Base-by-base conservation (phyloP, 2,113 vertebrate genomes). In the Neolamprologus longior region DNA sequence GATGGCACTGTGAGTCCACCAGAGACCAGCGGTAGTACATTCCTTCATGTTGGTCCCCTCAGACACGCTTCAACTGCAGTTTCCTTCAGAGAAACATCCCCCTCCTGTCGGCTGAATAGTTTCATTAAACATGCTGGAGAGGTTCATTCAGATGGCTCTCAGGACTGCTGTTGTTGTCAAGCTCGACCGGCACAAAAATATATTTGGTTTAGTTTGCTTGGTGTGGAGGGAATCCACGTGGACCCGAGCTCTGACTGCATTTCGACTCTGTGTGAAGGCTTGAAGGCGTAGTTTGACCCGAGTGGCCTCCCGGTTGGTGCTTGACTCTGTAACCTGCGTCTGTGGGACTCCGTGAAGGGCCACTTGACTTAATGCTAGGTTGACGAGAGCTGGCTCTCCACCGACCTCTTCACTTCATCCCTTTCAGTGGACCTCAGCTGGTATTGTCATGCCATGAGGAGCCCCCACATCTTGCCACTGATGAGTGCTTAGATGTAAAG, bases 1-100 rank as follows among this genome's bases (percentile, higher is more conserved):
- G 92, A 63, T 90, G 94, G 92, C 87, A 53, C 90, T 94, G 88
- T 86, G 88, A 85, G 76, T 90, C 91, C 93, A 92, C 58, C 86
- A 26, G 84, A 87, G 80, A 54, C 78, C 78, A n/a, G 80, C 7
- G 13, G 3, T 33, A 21, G 19, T 83, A 89, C 90, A 85, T 93
- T 92, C 90, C 85, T 86, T 66, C 73, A 89, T 83, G 24, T 86
- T 6, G 17, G 21, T 86, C 61, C 66, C 28, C 55, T 78, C 31
- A 37, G 31, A 47, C 50, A 81, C 76, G 63, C 82, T 80, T 31
- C 37, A 24, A 57, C 61, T 82, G 87, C 82, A 82, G 58, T 86
- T 84, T 89, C 45, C 52, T 82, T 58, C 10, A 3, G 11, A 66
- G 66, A 86, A 57, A 47, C 37, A 58, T 66, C 73, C 15, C 42